phyloP scores from a whole-genome alignment of 2,888 invertebrate genomes.

The Orthosia cruda region DNA sequence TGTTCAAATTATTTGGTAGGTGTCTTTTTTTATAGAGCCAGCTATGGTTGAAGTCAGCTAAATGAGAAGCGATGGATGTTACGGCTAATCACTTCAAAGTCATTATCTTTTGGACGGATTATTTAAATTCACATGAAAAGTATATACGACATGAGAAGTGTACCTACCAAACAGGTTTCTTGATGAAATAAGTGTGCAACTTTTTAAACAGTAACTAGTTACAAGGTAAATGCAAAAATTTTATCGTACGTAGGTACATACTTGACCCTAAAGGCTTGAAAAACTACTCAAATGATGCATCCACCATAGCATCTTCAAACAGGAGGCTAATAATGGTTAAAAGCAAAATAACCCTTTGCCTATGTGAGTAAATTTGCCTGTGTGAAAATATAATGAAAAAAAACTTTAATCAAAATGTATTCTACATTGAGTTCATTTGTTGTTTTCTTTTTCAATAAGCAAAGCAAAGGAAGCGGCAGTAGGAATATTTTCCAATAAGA shows the following conservation, averaged over 20 bases:
- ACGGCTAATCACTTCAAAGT: neutral
- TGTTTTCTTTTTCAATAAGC: slow-evolving; percentile 81
- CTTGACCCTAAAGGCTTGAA: too few species aligned
- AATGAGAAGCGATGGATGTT: neutral
- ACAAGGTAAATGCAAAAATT: too few species aligned
- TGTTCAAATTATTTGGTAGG: neutral
- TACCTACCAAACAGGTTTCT: too few species aligned
- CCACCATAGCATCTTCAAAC: neutral
- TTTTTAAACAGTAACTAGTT: too few species aligned
- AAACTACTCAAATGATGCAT: too few species aligned
- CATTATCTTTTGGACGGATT: too few species aligned
- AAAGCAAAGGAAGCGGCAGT: slow-evolving; percentile 79
- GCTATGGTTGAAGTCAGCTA: slow-evolving; percentile 1
- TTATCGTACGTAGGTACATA: too few species aligned
- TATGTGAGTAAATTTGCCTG: neutral
- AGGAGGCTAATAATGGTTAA: neutral
- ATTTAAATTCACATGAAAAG: too few species aligned
- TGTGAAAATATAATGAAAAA: slow-evolving; percentile 13
- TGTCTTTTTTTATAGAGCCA: slow-evolving; percentile 24
- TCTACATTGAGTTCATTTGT: slow-evolving; percentile 49
- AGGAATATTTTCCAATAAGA: slow-evolving; percentile 85
- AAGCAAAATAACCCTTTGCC: slow-evolving; percentile 9
- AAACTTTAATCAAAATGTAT: slow-evolving; percentile 37
- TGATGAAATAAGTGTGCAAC: too few species aligned
- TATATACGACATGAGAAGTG: too few species aligned